A percentile compares a stretch with the other conserved stretches of the same genome.
Evolutionary conservation across 2,113 vertebrate species (phyloP).

Genomic region (Cranoglanis bouderius): DNA sequence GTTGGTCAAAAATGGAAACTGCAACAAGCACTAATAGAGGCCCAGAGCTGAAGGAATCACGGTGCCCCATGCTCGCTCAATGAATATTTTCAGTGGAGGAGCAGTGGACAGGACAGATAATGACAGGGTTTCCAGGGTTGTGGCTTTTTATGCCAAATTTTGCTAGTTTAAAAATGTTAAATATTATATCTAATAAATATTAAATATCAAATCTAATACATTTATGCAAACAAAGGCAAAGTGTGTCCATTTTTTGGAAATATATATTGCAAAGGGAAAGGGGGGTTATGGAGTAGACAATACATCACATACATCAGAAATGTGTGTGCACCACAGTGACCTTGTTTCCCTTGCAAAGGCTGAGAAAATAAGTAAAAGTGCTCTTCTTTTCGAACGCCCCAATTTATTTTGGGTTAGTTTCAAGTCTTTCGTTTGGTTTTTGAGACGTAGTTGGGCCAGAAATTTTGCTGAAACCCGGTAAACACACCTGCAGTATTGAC

Average conservation of each 20-base stretch:
- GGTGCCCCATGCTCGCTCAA: not conserved
- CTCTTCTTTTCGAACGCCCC: too few relatives aligned
- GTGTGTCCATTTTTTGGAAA: not conserved
- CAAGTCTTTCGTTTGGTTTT: not conserved
- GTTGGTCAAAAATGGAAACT: not conserved
- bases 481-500: not conserved
- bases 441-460: not conserved
- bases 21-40: not conserved
- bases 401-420: too few relatives aligned
- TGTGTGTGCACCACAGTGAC: not conserved
- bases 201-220: not conserved
- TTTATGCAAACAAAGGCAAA: not conserved
- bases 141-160: not conserved
- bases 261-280: not conserved
- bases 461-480: not conserved
- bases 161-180: not conserved
- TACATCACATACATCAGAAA: not conserved
- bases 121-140: not conserved
- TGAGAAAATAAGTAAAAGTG: not conserved
- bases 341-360: not conserved
- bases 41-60: not conserved
- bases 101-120: not conserved
- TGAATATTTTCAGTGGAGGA: not conserved
- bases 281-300: not conserved
- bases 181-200: not conserved